Evolutionary conservation across 2,797 vertebrate genomes (phyloP).

Genomic region (Eospalax fontanierii): DNA sequence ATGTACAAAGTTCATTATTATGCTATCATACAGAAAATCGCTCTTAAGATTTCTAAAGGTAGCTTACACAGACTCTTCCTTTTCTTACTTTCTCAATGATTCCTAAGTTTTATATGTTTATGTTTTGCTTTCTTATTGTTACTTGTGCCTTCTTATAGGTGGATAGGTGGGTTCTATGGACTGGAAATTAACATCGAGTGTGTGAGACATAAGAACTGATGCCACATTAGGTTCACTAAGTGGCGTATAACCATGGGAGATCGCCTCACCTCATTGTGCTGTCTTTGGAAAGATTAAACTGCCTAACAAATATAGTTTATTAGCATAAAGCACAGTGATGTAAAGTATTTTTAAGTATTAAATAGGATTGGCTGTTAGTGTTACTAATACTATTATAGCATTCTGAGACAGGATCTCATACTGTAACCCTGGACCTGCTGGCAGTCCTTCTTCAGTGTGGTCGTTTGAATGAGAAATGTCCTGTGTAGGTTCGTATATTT

Average conservation of each 20-base stretch:
- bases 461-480: no score
- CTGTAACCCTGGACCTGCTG: not conserved
- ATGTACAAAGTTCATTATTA: slow-evolving; percentile 25
- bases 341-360: not conserved
- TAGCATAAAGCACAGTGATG: not conserved
- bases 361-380: not conserved
- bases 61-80: not conserved
- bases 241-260: no score
- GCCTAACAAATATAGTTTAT: not conserved
- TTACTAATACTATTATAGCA: no score
- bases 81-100: not conserved
- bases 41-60: not conserved
- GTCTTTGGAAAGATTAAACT: not conserved
- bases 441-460: not conserved
- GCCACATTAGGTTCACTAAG: not conserved
- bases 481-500: no score
- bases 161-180: not conserved
- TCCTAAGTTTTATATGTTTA: not conserved
- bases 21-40: not conserved
- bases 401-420: not conserved
- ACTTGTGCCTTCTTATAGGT: not conserved
- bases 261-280: not conserved
- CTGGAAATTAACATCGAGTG: not conserved
- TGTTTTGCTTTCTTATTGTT: slow-evolving; percentile 3
- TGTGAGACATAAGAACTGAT: not conserved